phyloP scores from a whole-genome alignment of 1,140 invertebrate genomes.

The Pogonomyrmex barbatus region DNA sequence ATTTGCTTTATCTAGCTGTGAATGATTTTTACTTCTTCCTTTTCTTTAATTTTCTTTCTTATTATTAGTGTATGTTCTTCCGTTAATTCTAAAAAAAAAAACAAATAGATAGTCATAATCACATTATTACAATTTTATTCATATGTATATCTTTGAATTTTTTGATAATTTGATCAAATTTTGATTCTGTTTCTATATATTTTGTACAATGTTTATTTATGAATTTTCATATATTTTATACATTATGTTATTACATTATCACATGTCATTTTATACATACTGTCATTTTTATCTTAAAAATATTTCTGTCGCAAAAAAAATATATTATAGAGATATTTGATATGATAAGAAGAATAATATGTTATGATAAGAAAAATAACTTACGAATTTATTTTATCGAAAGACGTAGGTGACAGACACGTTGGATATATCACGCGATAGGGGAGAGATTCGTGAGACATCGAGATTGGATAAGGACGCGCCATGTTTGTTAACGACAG shows the following conservation, averaged over 20 bases:
- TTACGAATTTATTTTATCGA: constrained; percentile 34
- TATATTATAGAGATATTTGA: not conserved
- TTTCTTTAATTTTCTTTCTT: constrained; percentile 76
- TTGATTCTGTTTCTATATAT: not conserved
- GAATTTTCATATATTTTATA: not conserved
- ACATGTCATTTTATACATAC: not conserved
- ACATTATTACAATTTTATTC: not conserved
- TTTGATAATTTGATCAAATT: constrained; percentile 29
- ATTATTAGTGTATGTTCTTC: no score
- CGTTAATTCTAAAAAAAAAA: constrained; percentile 5
- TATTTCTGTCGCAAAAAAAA: not conserved
- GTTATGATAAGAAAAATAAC: constrained; percentile 24
- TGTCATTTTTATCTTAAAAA: not conserved
- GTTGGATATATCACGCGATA: constrained; percentile 35
- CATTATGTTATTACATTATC: no score
- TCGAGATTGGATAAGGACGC: constrained; percentile 64
- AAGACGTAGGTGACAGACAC: constrained; percentile 39
- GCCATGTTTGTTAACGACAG: constrained; percentile 70
- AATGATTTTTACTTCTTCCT: constrained; percentile 67
- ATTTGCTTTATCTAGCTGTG: no score
- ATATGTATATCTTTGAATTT: constrained; percentile 23
- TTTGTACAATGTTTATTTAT: not conserved
- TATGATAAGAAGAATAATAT: constrained; percentile 13
- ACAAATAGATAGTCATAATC: constrained; percentile 80
- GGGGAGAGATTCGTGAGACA: constrained; percentile 56